Evolutionary conservation across 2,113 vertebrate genomes (phyloP).

Genomic region (Struthio camelus): DNA sequence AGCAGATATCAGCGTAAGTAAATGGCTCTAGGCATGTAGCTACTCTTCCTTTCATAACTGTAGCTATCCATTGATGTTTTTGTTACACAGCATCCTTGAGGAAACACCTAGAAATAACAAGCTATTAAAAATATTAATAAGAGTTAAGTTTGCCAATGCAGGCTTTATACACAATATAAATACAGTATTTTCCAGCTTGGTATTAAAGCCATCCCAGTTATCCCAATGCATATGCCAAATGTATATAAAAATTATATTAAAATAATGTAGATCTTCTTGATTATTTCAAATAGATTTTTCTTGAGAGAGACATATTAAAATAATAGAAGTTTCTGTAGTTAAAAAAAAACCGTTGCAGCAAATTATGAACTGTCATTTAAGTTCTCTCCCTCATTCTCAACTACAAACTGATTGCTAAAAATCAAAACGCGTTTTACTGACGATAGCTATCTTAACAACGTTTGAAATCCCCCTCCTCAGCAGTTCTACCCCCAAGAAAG

Average conservation of each 20-base stretch:
- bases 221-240: not conserved
- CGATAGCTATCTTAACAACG: not conserved
- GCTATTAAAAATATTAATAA: not conserved
- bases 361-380: not conserved
- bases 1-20: not conserved
- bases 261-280: not conserved
- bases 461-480: not conserved
- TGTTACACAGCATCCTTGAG: not conserved
- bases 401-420: not conserved
- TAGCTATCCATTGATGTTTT: not conserved
- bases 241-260: not conserved
- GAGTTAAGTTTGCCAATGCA: not conserved
- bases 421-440: not conserved
- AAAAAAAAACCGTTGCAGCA: fast-evolving
- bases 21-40: not conserved
- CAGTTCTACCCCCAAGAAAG: not conserved
- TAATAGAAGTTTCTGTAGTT: not conserved
- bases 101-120: not conserved
- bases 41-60: not conserved
- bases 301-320: not conserved
- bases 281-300: not conserved
- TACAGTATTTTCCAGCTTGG: not conserved
- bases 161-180: not conserved
- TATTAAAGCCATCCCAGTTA: not conserved
- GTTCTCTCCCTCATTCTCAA: not conserved